A percentile compares a stretch with the other conserved stretches of the same genome.
These are phyloP conservation scores for Chaenodraco wilsoni DNA, from an alignment of 2,797 vertebrate genomes.

Conservation along the genomic window DNA sequence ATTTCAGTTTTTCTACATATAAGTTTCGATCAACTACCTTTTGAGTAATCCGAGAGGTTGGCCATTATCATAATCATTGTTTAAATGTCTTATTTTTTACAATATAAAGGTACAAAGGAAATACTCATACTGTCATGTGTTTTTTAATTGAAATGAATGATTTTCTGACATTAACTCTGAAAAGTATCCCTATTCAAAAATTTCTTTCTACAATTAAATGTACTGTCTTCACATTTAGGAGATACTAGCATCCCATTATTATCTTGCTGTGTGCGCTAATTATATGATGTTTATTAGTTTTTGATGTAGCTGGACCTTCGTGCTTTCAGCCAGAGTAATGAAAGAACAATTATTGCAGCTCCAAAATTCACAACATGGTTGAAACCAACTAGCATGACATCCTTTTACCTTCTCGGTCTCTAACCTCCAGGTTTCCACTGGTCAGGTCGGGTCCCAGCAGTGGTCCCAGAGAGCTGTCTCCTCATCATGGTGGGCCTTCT, in stretches of 20 bases:
- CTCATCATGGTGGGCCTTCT: conserved; percentile 89
- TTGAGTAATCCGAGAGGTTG: not conserved
- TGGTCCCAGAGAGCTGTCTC: conserved; percentile 88
- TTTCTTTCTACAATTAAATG: not conserved
- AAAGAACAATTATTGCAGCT: not conserved
- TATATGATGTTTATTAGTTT: not conserved
- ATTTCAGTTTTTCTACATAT: no score
- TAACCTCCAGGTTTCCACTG: conserved; percentile 84
- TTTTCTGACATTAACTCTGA: not conserved
- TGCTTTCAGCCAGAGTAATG: not conserved
- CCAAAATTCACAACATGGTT: not conserved
- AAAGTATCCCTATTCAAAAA: not conserved
- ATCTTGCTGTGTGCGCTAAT: not conserved
- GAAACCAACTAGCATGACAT: not conserved
- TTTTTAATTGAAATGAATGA: not conserved
- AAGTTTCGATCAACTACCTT: no score
- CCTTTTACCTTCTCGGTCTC: not conserved
- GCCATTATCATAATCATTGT: no score
- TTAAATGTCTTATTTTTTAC: not conserved
- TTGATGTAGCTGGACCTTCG: not conserved
- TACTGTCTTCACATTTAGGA: not conserved
- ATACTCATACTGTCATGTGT: not conserved
- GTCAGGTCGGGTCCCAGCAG: conserved; percentile 83
- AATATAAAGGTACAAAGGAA: not conserved
- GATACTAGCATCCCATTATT: not conserved